Base-by-base conservation (phyloP, 2,888 invertebrate species). In the Hypercompe scribonia region DNA sequence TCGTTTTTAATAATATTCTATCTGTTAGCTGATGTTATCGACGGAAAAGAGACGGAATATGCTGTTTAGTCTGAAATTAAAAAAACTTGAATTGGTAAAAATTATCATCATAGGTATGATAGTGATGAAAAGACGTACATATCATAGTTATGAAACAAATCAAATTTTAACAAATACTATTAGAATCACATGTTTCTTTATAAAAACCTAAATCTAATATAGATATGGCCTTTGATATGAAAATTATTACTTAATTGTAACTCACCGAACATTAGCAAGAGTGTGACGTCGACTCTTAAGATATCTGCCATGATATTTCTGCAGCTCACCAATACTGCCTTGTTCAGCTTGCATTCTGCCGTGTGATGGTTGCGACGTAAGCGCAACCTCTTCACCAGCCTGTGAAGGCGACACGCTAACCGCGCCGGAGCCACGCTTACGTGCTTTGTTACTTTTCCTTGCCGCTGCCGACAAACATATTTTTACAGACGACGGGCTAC, bases 211-310 rank as follows among this genome's bases (percentile, higher is more conserved):
- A 15, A 28, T 15, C 31, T 10, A 34, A 39, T 4, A 70, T 24
- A 64, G 42, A 33, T 36, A 39, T 54, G 31, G 24, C 2, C 58
- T 71, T 70, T 61, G 71, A 69, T 69, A 76, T 70, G 65, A 34
- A 61, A 72, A 68, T n/a, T 54, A 74, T n/a, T 68, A 28, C 50
- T 67, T 70, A 0, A 58, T 3, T 63, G 11, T 31, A 75, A 97
- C 98, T 98, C 95, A 98, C 98, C 98, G 98, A 94, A 98, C 98
- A 95, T 98, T 98, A 80, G 98, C 98, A 90, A 99, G 96, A 21
- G 98, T 99, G 92, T 98, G 98, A 73, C 98, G 97, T 78, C 98
- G 96, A 89, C 98, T 98, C 94, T 98, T 97, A 88, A 98, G 97
- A 93, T 98, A 98, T 86, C 98, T 95, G 86, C 97, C 98, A 91